Evolutionary conservation across 2,888 invertebrate genomes (phyloP).

Genomic region (Petrolisthes manimaculis): DNA sequence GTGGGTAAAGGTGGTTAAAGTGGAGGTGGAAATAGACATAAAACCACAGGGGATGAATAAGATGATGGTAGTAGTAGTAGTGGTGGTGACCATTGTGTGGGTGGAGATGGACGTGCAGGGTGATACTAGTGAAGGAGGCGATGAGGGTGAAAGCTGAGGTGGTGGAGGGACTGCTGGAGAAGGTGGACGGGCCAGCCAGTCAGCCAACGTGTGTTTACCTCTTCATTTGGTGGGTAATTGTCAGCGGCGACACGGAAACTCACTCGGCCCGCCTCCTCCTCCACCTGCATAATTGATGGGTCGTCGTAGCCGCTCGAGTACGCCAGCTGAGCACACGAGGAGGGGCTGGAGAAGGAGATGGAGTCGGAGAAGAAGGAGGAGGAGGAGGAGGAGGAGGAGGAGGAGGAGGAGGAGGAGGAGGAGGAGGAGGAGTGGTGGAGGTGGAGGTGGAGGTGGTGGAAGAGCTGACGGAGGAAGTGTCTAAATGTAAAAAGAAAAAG

Average conservation of each 20-base stretch:
- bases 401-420: not conserved
- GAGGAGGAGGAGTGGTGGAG: not conserved
- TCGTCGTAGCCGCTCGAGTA: constrained; percentile 3
- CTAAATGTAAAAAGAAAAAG: not conserved
- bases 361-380: not conserved
- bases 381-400: not conserved
- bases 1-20: no score
- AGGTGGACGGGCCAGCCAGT: not conserved
- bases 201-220: constrained; percentile 55
- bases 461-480: not conserved
- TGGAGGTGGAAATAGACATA: no score
- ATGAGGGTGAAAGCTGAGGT: not conserved
- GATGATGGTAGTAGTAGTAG: not conserved
- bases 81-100: not conserved
- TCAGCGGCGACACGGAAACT: constrained; percentile 58
- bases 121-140: not conserved
- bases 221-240: constrained; percentile 60
- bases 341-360: not conserved
- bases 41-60: not conserved
- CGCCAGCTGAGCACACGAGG: not conserved
- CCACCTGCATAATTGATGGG: constrained; percentile 52
- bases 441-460: not conserved
- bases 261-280: constrained; percentile 44
- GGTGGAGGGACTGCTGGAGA: not conserved
- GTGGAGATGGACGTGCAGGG: not conserved